Percentiles rank a stretch among this genome's conserved stretches.
These are phyloP conservation scores for Scrobipalpa atriplicella DNA, from an alignment of 2,888 invertebrate genomes.

Conservation along the genomic window DNA sequence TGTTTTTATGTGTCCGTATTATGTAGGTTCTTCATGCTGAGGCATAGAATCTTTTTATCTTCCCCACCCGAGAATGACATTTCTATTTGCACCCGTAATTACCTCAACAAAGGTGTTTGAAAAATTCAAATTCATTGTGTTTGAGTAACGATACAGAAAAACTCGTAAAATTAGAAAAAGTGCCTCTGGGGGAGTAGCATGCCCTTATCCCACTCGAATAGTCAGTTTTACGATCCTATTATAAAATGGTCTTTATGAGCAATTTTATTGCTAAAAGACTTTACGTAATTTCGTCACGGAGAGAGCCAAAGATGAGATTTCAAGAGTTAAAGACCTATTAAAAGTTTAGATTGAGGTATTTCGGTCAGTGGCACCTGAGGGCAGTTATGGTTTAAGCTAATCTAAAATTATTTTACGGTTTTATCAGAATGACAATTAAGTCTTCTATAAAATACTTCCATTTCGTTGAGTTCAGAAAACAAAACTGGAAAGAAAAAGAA, in stretches of 20 bases:
- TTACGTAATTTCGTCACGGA: slow-evolving; percentile 79
- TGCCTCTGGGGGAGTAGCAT: slow-evolving; percentile 48
- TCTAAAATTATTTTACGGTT: slow-evolving; percentile 22
- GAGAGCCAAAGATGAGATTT: slow-evolving; percentile 71
- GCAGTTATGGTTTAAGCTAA: slow-evolving; percentile 24
- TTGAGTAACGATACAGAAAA: slow-evolving; percentile 63
- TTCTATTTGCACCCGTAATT: slow-evolving; percentile 16
- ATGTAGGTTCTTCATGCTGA: slow-evolving; percentile 6
- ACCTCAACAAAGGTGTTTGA: slow-evolving; percentile 48
- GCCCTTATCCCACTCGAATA: slow-evolving; percentile 56
- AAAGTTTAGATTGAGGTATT: slow-evolving; percentile 68
- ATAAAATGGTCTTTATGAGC: slow-evolving; percentile 80
- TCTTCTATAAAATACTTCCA: background rate
- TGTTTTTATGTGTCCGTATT: slow-evolving; percentile 54
- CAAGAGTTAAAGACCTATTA: slow-evolving; percentile 66
- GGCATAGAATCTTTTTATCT: slow-evolving; percentile 7
- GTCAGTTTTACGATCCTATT: slow-evolving; percentile 77
- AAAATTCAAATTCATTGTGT: slow-evolving; percentile 55
- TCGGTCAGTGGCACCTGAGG: slow-evolving; percentile 57
- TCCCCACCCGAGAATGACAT: slow-evolving; percentile 7
- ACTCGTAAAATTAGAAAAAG: slow-evolving; percentile 75
- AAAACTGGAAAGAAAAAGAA: too few species aligned
- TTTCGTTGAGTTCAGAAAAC: too few species aligned
- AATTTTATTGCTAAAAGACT: slow-evolving; percentile 80
- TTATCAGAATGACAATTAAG: background rate